These are phyloP conservation scores for Parazoanthus swiftii DNA, from an alignment of 92 coral and sea anemone species.

Conservation along the genomic window DNA sequence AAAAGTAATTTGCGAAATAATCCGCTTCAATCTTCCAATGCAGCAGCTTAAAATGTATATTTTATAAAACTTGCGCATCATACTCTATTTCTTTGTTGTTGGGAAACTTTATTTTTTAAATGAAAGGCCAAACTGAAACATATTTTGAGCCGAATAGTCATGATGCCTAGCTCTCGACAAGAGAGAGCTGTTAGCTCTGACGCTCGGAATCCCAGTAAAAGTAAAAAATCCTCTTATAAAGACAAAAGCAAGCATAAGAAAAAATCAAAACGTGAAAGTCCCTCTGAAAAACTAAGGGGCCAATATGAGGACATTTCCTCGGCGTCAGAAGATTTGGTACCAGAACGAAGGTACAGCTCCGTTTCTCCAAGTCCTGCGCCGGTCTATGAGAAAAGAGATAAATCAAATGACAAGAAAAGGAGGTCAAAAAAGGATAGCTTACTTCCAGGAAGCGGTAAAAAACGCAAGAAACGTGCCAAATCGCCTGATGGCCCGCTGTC, in stretches of 20 bases:
- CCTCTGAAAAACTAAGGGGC: slow-evolving; percentile 89
- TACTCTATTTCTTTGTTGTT: slow-evolving; percentile 61
- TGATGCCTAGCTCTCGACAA: slow-evolving; percentile 97
- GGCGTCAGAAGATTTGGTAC: slow-evolving; percentile 87
- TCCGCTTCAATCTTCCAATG: slow-evolving; percentile 92
- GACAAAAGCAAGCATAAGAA: slow-evolving; percentile 89
- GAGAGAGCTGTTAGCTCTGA: slow-evolving; percentile 89
- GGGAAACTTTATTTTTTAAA: slow-evolving; percentile 60
- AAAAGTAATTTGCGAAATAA: slow-evolving; percentile 59
- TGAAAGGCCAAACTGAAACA: slow-evolving; percentile 69
- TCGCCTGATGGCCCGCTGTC: slow-evolving; percentile 65
- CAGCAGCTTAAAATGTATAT: slow-evolving; percentile 55
- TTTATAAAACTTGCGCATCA: slow-evolving; percentile 65
- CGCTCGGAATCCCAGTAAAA: slow-evolving; percentile 96
- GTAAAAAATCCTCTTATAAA: slow-evolving; percentile 97
- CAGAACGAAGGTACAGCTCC: slow-evolving; percentile 83
- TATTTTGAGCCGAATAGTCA: slow-evolving; percentile 67
- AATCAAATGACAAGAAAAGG: slow-evolving; percentile 77
- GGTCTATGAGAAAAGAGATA: slow-evolving; percentile 74
- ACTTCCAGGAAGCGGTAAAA: slow-evolving; percentile 69
- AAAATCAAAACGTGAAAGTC: slow-evolving; percentile 78
- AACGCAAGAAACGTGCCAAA: slow-evolving; percentile 75
- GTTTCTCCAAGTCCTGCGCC: slow-evolving; percentile 89
- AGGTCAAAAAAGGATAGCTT: slow-evolving; percentile 76
- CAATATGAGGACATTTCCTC: slow-evolving; percentile 99